phyloP scores from a whole-genome alignment of 2,888 invertebrate species.

The Iselma pallidipennis region DNA sequence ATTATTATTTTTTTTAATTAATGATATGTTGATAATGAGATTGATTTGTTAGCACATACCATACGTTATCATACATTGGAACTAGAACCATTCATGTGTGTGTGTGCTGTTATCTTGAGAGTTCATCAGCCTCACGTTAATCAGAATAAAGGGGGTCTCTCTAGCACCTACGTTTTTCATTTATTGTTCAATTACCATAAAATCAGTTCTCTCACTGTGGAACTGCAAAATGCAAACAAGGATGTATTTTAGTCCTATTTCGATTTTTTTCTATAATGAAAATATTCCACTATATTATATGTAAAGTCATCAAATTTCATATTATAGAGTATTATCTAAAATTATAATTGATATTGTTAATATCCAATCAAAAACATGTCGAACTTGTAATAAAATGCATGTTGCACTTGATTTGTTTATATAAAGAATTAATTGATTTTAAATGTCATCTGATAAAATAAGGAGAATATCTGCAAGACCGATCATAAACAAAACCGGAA shows the following conservation, averaged over 20 bases:
- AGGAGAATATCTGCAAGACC: background rate
- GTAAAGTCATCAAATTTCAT: background rate
- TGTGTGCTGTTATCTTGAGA: slow-evolving; percentile 2
- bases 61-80: background rate
- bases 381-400: background rate
- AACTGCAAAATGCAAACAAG: too few relatives aligned
- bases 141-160: background rate
- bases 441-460: background rate
- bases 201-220: too few relatives aligned
- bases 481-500: background rate
- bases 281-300: background rate
- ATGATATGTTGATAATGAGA: background rate
- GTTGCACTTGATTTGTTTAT: background rate
- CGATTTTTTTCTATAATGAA: too few relatives aligned
- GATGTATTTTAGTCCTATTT: too few relatives aligned
- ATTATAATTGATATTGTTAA: too few relatives aligned
- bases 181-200: background rate
- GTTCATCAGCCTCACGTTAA: slow-evolving; percentile 2
- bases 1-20: background rate
- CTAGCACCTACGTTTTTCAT: background rate
- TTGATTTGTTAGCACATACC: background rate
- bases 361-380: too few relatives aligned
- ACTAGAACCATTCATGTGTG: background rate
- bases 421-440: background rate
- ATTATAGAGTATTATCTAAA: too few relatives aligned